These are phyloP conservation scores for Dascyllus trimaculatus DNA, from an alignment of 2,113 vertebrate genomes.

Conservation along the genomic window DNA sequence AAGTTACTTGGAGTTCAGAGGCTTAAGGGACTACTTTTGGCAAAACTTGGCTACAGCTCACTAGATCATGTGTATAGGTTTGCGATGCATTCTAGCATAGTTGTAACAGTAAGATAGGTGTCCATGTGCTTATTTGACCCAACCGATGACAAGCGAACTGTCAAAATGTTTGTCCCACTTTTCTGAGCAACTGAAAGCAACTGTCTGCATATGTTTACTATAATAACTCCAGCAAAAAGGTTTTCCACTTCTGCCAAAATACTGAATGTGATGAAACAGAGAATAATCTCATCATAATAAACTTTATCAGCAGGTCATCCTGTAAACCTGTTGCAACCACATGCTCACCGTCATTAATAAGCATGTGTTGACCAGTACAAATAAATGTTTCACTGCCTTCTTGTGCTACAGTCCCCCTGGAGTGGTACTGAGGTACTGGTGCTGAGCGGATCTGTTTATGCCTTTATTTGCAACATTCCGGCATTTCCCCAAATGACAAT, in stretches of 20 bases:
- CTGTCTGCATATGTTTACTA: slow-evolving; percentile 6
- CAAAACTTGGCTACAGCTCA: too few relatives aligned
- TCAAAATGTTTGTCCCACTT: too few relatives aligned
- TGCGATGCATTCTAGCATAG: too few relatives aligned
- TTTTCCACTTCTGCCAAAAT: slow-evolving; percentile 9
- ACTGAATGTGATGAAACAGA: slow-evolving; percentile 12
- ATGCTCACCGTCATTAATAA: background rate
- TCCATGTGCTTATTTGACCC: too few relatives aligned
- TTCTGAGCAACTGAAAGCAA: too few relatives aligned
- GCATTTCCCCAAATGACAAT: slow-evolving; percentile 34
- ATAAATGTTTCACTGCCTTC: slow-evolving; percentile 16
- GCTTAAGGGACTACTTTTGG: too few relatives aligned
- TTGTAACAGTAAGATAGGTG: too few relatives aligned
- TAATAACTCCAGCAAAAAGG: background rate
- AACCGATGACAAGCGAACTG: too few relatives aligned
- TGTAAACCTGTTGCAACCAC: slow-evolving; percentile 9
- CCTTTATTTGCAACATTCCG: slow-evolving; percentile 56
- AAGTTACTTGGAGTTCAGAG: too few relatives aligned
- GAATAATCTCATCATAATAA: background rate
- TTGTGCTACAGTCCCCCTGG: slow-evolving; percentile 1
- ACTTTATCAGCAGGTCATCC: slow-evolving; percentile 3
- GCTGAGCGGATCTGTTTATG: slow-evolving; percentile 45
- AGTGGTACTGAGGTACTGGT: background rate
- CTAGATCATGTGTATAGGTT: too few relatives aligned
- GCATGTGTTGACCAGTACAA: background rate